Base-by-base conservation (phyloP, 30 jellyfish, hydroid and myxozoan species). In the Chrysaora quinquecirrha region DNA sequence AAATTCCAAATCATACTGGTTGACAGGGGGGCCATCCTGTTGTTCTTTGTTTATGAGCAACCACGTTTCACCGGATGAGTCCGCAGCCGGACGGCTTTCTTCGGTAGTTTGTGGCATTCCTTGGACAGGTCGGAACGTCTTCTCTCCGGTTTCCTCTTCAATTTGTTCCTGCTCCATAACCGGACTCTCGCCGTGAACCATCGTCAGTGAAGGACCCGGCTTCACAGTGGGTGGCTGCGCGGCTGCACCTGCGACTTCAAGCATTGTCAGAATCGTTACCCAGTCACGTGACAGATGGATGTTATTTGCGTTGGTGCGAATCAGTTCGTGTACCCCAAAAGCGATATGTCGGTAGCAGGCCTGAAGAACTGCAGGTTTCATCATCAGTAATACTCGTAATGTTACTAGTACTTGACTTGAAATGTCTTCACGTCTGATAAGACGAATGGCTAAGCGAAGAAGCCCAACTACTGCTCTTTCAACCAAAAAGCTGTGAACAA, bases 391-490 rank as follows among this genome's bases (percentile, higher is more conserved):
- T 18, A 93, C 94, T 0, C 98, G 96, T 52, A 93, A 52, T 10
- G 98, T 78, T 62, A 93, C 90, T 38, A 93, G 79, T 3, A 93
- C 96, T 64, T 93, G 98, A 49, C 90, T 87, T 28, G 97, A 87
- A 3, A 93, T 82, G 71, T 93, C 98, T 10, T 93, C 98, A 33
- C 96, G 93, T 10, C 98, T 94, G 35, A 95, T 75, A 6, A 95
- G 90, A 20, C 99, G 96, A 2, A 95, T 85, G 58, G 98, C 85
- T 18, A 95, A 90, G 4, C 99, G 97, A 18, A 95, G 82, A 50
- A 89, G 76, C n/a, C 99, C 99, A 34, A 89, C 98, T 33, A 95
- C 98, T 0, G 99, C 96, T 43, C 99, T 80, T 70, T 93, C 98
- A 27, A 93, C 97, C 80, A 93, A 63, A 76, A 93, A 93, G 66